Percentiles rank a stretch among this genome's conserved stretches.
Conservation (phyloP, 2,113 vertebrate species). For the Erinaceus europaeus region DNA sequence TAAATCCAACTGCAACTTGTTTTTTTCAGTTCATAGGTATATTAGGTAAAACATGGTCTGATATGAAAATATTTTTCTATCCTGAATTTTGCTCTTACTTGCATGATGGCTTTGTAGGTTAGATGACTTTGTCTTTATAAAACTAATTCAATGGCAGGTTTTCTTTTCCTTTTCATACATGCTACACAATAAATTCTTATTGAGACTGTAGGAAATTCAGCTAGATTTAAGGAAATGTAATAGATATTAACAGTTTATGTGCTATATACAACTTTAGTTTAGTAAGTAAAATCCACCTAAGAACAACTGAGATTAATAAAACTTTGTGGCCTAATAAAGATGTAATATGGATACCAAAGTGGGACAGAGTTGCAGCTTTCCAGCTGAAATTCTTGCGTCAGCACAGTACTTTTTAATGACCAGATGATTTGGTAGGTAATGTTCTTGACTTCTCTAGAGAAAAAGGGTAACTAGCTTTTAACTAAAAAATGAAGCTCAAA, state of each 20-base stretch:
- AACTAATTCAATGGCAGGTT: background rate
- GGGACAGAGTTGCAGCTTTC: background rate
- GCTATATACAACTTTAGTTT: background rate
- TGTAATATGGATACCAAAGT: background rate
- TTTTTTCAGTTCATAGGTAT: slow-evolving; percentile 18
- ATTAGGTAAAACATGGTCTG: background rate
- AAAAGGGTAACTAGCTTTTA: background rate
- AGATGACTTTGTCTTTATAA: slow-evolving; percentile 17
- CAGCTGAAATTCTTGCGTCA: background rate
- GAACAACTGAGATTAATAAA: background rate
- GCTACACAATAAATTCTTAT: background rate
- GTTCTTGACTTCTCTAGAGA: background rate
- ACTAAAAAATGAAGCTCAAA: slow-evolving; percentile 10
- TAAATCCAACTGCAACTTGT: background rate
- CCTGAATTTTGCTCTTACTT: background rate
- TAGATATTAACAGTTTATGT: background rate
- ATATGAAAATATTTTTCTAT: background rate
- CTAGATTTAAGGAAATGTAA: background rate
- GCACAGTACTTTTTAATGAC: background rate
- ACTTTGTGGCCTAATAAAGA: background rate
- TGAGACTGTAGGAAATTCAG: background rate
- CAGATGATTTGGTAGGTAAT: background rate
- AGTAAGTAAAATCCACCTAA: background rate
- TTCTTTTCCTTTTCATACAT: background rate
- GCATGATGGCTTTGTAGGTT: background rate